Evolutionary conservation across 2,888 invertebrate genomes (phyloP).

Genomic region (Conchocele bisecta): DNA sequence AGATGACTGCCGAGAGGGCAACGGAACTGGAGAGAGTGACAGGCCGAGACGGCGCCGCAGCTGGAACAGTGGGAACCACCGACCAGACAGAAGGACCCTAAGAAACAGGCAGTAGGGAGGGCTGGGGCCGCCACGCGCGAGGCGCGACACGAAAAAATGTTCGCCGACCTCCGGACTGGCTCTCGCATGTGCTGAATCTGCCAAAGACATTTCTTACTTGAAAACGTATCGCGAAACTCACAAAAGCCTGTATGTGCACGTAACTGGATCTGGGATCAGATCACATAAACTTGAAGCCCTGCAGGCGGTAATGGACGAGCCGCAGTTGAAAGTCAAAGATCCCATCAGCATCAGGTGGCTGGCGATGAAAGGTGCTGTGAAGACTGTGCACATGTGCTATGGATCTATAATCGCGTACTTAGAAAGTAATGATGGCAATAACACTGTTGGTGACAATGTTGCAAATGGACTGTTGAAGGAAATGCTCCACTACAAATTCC

Average conservation of each 20-base stretch:
- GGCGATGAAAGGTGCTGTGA: neutral
- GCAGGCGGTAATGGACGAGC: constrained; percentile 11
- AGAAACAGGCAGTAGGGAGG: no score
- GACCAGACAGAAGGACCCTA: no score
- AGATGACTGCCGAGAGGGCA: no score
- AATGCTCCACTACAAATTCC: constrained; percentile 8
- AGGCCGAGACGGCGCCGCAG: no score
- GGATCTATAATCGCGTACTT: neutral
- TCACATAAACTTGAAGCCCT: constrained; percentile 1
- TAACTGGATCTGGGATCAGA: neutral
- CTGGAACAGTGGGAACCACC: no score
- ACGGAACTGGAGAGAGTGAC: no score
- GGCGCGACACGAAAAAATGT: no score
- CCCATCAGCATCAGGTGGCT: constrained; percentile 7
- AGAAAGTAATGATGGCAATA: neutral
- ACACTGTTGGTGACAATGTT: neutral
- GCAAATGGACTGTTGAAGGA: constrained; percentile 7
- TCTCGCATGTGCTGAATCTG: constrained; percentile 17
- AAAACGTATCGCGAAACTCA: constrained; percentile 2
- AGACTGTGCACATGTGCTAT: constrained; percentile 5
- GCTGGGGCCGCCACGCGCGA: no score
- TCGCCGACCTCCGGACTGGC: no score
- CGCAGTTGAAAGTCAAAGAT: constrained; percentile 6
- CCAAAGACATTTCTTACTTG: constrained; percentile 8
- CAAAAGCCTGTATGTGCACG: neutral